Conservation (phyloP, 2,797 vertebrate genomes). For the Cephalopachus bancanus region DNA sequence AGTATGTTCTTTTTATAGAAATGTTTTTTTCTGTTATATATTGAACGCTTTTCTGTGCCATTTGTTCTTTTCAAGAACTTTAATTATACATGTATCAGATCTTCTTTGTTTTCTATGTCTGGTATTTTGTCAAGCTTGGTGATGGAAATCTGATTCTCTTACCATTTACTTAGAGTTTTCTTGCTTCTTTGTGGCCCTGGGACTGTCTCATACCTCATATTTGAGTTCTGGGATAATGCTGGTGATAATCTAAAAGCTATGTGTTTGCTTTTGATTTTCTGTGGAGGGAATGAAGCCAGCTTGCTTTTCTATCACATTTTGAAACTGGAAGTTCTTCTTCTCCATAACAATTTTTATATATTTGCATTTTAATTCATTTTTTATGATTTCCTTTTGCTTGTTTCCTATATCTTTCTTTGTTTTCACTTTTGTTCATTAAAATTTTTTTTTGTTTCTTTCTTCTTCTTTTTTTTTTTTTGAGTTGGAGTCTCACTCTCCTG, state of each 20-base stretch:
- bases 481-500: too few relatives aligned
- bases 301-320: too few relatives aligned
- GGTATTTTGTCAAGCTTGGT: not conserved
- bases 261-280: too few relatives aligned
- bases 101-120: conserved; percentile 4
- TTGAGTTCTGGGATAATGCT: too few relatives aligned
- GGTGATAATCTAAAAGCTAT: too few relatives aligned
- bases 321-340: not conserved
- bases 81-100: not conserved
- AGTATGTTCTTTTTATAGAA: conserved; percentile 8
- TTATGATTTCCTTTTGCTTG: not conserved
- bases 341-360: not conserved
- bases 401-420: not conserved
- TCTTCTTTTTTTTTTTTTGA: too few relatives aligned
- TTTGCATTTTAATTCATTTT: conserved; percentile 49
- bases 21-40: not conserved
- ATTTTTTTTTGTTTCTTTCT: not conserved
- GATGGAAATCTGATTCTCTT: not conserved
- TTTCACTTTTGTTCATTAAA: conserved; percentile 1
- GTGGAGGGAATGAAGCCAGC: too few relatives aligned
- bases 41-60: conserved; percentile 37
- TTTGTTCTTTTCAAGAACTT: conserved; percentile 34
- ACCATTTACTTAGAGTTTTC: not conserved
- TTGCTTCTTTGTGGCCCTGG: not conserved
- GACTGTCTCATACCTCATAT: too few relatives aligned